Evolutionary conservation across 1,140 invertebrate genomes (phyloP).

Genomic region (Saccostrea glomerata): DNA sequence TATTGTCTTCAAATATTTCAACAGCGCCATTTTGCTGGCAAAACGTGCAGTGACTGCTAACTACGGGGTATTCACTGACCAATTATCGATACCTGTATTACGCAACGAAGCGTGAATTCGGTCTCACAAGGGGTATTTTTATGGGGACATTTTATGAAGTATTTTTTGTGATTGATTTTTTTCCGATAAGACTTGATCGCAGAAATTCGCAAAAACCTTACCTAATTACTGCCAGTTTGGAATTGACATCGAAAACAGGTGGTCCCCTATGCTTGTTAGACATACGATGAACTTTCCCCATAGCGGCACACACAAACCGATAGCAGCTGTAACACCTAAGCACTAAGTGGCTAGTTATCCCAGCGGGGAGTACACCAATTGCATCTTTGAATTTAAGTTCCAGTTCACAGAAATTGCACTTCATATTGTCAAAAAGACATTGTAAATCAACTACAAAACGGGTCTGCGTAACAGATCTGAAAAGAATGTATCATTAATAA

Average conservation of each 20-base stretch:
- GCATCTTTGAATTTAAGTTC: not conserved
- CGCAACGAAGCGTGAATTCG: no score
- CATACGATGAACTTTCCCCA: not conserved
- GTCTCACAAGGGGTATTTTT: no score
- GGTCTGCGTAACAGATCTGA: not conserved
- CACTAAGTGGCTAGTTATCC: not conserved
- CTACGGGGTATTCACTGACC: no score
- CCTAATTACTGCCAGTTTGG: conserved; percentile 27
- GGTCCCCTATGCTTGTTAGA: not conserved
- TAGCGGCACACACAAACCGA: not conserved
- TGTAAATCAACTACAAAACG: not conserved
- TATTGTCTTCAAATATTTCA: no score
- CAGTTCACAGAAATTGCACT: not conserved
- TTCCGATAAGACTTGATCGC: no score
- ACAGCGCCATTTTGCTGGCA: no score
- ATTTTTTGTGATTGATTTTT: no score
- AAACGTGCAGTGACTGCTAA: no score
- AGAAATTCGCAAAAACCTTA: not conserved
- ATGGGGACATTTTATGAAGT: no score
- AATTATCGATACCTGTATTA: no score
- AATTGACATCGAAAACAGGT: conserved; percentile 16
- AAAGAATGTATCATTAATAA: conserved; percentile 36
- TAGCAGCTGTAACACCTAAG: not conserved
- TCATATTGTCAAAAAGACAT: no score
- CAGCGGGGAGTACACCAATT: not conserved